Evolutionary conservation across 2,888 invertebrate species (phyloP).

Genomic region (Plusia festucae): DNA sequence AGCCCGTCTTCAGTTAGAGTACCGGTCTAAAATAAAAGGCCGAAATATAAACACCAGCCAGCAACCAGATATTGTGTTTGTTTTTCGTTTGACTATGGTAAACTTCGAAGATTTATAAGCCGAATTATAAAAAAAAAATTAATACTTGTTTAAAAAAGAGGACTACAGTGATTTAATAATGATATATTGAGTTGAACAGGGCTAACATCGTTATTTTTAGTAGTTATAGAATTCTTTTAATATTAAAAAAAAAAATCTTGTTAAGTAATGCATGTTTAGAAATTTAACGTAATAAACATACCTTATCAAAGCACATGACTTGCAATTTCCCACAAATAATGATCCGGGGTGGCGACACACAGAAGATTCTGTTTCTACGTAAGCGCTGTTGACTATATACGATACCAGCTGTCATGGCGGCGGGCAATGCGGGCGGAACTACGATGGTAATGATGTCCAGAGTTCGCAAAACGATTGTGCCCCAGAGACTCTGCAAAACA

Average conservation of each 20-base stretch:
- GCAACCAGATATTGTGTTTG: too few relatives aligned
- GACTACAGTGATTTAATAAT: too few relatives aligned
- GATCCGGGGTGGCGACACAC: constrained; percentile 94
- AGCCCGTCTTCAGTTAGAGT: constrained; percentile 97
- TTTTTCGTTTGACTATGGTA: too few relatives aligned
- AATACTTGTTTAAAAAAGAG: too few relatives aligned
- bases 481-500: constrained; percentile 82
- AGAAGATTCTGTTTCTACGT: constrained; percentile 92
- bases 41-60: too few relatives aligned
- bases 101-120: too few relatives aligned
- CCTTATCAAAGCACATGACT: constrained; percentile 97
- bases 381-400: constrained; percentile 93
- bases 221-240: too few relatives aligned
- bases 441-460: constrained; percentile 98
- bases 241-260: too few relatives aligned
- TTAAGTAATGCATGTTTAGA: too few relatives aligned
- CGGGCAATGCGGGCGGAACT: constrained; percentile 97
- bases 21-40: constrained; percentile 91
- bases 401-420: constrained; percentile 95
- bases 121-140: too few relatives aligned
- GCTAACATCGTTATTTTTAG: too few relatives aligned
- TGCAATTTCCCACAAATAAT: constrained; percentile 94
- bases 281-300: constrained; percentile 66
- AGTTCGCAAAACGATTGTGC: constrained; percentile 92
- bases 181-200: too few relatives aligned